A percentile compares a stretch with the other conserved stretches of the same genome.
phyloP scores from a whole-genome alignment of 2,797 vertebrate genomes.

The Bucorvus abyssinicus region DNA sequence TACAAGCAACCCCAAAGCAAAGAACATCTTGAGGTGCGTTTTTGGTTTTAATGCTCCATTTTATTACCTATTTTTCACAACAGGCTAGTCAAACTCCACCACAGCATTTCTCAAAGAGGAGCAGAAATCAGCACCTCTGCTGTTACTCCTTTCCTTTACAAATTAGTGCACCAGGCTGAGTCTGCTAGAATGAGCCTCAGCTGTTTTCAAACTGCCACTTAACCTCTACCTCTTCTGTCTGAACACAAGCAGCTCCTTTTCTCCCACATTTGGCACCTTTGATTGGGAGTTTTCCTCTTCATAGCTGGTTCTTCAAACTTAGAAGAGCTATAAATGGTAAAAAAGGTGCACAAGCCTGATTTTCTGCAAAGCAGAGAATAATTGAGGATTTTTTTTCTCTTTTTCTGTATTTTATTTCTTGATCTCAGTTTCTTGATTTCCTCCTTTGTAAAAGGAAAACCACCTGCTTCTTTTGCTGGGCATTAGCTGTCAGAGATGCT shows the following conservation, averaged over 20 bases:
- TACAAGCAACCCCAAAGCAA: neutral
- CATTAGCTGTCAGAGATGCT: neutral
- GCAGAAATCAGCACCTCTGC: neutral
- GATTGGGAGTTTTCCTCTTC: slow-evolving; percentile 12
- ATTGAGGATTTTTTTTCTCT: neutral
- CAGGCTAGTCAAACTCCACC: neutral
- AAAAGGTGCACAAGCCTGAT: neutral
- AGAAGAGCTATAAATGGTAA: neutral
- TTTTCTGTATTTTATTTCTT: neutral
- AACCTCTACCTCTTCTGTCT: neutral
- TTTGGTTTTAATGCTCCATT: neutral
- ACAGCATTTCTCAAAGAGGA: neutral
- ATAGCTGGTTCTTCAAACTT: neutral
- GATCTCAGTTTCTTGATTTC: neutral
- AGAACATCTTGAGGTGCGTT: neutral
- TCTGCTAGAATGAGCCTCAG: neutral
- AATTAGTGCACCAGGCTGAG: neutral
- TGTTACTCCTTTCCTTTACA: neutral
- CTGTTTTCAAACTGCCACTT: slow-evolving; percentile 10
- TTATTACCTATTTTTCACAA: neutral
- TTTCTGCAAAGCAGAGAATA: neutral
- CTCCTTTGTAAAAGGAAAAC: neutral
- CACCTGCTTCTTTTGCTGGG: neutral
- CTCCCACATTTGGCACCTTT: neutral
- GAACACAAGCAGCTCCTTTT: slow-evolving; percentile 31